Percentiles rank a stretch among this genome's conserved stretches.
Conservation (phyloP, 2,113 vertebrate genomes). For the Anolis sagrei region DNA sequence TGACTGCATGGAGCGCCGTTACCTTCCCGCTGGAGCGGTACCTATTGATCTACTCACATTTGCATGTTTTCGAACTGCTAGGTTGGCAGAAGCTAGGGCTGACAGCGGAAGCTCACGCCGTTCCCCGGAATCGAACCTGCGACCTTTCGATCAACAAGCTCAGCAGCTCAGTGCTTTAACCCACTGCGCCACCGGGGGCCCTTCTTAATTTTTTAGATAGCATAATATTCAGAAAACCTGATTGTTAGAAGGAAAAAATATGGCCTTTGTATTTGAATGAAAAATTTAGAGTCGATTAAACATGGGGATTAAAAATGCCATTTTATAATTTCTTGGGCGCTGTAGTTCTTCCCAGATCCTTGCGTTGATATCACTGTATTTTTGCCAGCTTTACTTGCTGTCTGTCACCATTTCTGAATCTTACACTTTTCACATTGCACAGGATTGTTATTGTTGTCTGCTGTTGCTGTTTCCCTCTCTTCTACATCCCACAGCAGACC, state of each 20-base stretch:
- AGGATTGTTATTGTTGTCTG: not conserved
- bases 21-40: too few relatives aligned
- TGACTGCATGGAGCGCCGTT: too few relatives aligned
- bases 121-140: too few relatives aligned
- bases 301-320: not conserved
- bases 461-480: not conserved
- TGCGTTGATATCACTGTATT: constrained; percentile 27
- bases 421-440: constrained; percentile 35
- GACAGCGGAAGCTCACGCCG: too few relatives aligned
- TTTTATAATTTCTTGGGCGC: not conserved
- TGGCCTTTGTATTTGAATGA: not conserved
- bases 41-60: too few relatives aligned
- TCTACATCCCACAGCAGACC: constrained; percentile 43
- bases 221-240: not conserved
- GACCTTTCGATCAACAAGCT: too few relatives aligned
- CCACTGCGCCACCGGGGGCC: too few relatives aligned
- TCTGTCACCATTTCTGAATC: not conserved
- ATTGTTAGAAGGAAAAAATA: not conserved
- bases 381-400: constrained; percentile 26
- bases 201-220: not conserved
- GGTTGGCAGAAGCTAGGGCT: too few relatives aligned
- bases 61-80: too few relatives aligned
- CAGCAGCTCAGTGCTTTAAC: too few relatives aligned
- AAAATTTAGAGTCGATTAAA: not conserved
- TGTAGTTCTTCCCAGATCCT: not conserved